Evolutionary conservation across 2,797 vertebrate genomes (phyloP).

Genomic region (Heteromormyrus szaboi): DNA sequence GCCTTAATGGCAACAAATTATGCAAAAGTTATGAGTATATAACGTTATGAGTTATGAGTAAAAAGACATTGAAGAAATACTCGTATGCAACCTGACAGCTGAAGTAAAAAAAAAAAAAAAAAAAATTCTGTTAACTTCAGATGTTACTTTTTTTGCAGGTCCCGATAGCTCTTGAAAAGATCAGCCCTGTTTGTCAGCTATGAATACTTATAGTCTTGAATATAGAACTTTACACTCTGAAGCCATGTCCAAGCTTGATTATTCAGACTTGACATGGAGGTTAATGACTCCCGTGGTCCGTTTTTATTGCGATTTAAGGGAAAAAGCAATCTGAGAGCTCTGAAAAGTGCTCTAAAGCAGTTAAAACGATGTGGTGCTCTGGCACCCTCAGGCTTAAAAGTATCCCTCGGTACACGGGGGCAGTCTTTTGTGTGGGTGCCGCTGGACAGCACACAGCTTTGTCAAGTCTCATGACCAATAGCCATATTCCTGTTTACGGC

Average conservation of each 20-base stretch:
- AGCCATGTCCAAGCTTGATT: not conserved
- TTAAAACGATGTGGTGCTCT: not conserved
- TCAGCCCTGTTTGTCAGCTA: not conserved
- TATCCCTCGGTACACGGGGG: not conserved
- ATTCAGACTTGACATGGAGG: not conserved
- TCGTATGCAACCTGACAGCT: not conserved
- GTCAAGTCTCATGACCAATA: not conserved
- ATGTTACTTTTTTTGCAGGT: not conserved
- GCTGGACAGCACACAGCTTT: constrained; percentile 8
- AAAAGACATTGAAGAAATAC: not conserved
- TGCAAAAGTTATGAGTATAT: not conserved
- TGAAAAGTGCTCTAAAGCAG: not conserved
- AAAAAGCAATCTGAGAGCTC: not conserved
- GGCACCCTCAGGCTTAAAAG: not conserved
- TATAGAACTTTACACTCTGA: not conserved
- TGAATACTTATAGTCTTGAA: not conserved
- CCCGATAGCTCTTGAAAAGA: not conserved
- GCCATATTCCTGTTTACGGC: constrained; percentile 12
- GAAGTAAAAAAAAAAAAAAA: not conserved
- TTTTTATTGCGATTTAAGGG: not conserved
- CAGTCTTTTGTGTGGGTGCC: not conserved
- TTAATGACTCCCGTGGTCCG: not conserved
- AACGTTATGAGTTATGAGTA: not conserved
- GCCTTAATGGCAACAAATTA: not conserved
- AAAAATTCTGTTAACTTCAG: not conserved